phyloP scores from a whole-genome alignment of 2,797 vertebrate species.

The Gephyroberyx darwinii region DNA sequence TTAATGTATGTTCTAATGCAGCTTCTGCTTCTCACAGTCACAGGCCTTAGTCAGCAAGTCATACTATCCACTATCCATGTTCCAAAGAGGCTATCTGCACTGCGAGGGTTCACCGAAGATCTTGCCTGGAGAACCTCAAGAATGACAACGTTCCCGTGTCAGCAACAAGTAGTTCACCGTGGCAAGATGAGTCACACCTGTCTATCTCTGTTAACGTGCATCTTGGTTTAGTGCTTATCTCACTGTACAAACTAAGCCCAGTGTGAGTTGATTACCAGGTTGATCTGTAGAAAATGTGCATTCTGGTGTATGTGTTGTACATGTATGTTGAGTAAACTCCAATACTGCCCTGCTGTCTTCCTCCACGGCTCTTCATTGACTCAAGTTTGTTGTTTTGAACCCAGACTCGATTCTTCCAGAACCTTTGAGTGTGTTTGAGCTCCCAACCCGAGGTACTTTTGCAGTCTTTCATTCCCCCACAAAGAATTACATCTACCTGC shows the following conservation, averaged over 20 bases:
- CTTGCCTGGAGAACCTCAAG: slow-evolving; percentile 61
- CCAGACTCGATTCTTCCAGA: not conserved
- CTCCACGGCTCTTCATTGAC: not conserved
- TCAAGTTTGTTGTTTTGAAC: no score
- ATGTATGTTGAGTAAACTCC: not conserved
- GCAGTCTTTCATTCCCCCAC: not conserved
- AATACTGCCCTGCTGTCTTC: not conserved
- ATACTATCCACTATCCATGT: slow-evolving; percentile 33
- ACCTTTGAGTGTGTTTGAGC: not conserved
- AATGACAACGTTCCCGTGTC: slow-evolving; percentile 43
- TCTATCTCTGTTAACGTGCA: slow-evolving; percentile 5
- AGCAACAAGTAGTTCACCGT: slow-evolving; percentile 32
- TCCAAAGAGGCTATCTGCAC: slow-evolving; percentile 48
- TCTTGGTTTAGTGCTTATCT: not conserved
- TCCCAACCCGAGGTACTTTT: not conserved
- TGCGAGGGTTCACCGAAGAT: slow-evolving; percentile 33
- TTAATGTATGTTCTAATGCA: slow-evolving; percentile 54
- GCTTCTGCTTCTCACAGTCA: slow-evolving; percentile 42
- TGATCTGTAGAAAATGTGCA: not conserved
- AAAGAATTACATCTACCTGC: no score
- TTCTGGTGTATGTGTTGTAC: not conserved
- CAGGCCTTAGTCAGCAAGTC: slow-evolving; percentile 58
- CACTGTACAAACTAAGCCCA: not conserved
- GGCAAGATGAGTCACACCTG: not conserved
- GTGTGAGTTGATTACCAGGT: no score